Conservation (phyloP, 2,888 invertebrate genomes). For the Halictus ligatus region DNA sequence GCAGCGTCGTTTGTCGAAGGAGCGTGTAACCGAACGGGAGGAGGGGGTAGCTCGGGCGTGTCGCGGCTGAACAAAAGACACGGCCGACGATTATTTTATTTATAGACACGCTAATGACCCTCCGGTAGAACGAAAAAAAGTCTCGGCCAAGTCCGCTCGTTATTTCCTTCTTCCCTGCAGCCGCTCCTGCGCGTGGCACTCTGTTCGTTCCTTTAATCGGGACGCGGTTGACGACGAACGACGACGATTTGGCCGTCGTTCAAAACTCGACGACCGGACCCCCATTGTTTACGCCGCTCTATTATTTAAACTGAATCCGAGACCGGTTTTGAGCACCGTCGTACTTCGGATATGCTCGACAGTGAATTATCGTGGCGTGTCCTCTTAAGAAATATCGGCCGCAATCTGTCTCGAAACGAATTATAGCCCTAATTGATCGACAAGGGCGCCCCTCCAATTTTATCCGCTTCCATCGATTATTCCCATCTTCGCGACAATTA, state of each 20-base stretch:
- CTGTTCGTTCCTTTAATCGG: conserved; percentile 50
- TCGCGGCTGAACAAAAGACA: conserved; percentile 68
- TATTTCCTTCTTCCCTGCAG: conserved; percentile 62
- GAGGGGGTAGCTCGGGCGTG: not conserved
- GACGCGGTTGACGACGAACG: not conserved
- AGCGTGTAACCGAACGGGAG: not conserved
- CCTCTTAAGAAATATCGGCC: not conserved
- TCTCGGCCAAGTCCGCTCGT: conserved; percentile 67
- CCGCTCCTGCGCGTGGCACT: conserved; percentile 52
- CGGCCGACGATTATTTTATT: conserved; percentile 78
- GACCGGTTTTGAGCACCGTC: not conserved
- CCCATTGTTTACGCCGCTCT: conserved; percentile 15
- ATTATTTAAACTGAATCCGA: conserved; percentile 31
- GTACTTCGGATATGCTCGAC: too few species aligned
- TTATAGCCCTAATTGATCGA: not conserved
- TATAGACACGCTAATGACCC: conserved; percentile 79
- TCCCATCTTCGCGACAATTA: too few species aligned
- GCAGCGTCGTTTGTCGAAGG: not conserved
- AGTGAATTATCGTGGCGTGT: not conserved
- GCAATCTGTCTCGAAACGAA: not conserved
- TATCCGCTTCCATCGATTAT: not conserved
- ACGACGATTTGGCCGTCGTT: conserved; percentile 41
- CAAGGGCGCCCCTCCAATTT: not conserved
- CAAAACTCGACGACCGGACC: conserved; percentile 14
- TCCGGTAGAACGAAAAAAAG: conserved; percentile 69